These are phyloP conservation scores for Agriopis leucophaearia DNA, from an alignment of 2,888 invertebrate species.

Conservation along the genomic window DNA sequence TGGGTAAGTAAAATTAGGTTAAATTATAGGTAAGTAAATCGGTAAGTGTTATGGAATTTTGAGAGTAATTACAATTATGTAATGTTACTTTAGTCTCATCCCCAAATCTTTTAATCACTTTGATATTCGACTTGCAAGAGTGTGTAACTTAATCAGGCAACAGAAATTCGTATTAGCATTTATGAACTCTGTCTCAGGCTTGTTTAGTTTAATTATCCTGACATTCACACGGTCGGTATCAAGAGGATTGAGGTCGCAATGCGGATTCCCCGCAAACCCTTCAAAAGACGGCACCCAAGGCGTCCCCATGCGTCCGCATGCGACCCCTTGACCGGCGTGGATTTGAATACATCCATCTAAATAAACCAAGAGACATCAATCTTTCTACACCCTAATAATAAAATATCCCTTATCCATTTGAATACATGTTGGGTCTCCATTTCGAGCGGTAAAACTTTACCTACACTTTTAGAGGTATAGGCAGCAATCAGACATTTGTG, in stretches of 20 bases:
- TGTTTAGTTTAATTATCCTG: constrained; percentile 21
- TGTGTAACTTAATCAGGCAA: too few relatives aligned
- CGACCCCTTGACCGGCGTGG: constrained; percentile 1
- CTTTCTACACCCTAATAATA: background rate
- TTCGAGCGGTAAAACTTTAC: too few relatives aligned
- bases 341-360: background rate
- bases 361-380: constrained; percentile 4
- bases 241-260: constrained; percentile 21
- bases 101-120: too few relatives aligned
- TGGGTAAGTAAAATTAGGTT: too few relatives aligned
- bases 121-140: too few relatives aligned
- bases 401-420: background rate
- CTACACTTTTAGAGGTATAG: too few relatives aligned
- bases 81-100: too few relatives aligned
- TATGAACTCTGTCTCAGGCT: background rate
- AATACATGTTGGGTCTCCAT: background rate
- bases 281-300: constrained; percentile 30
- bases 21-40: too few relatives aligned
- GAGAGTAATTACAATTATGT: too few relatives aligned
- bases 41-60: too few relatives aligned
- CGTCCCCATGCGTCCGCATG: too few relatives aligned
- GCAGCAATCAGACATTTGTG: too few relatives aligned
- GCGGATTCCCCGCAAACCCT: constrained; percentile 31
- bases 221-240: constrained; percentile 2
- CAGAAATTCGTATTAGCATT: background rate